These are phyloP conservation scores for Acyrthosiphon pisum DNA, from an alignment of 1,140 invertebrate genomes.

Conservation along the genomic window DNA sequence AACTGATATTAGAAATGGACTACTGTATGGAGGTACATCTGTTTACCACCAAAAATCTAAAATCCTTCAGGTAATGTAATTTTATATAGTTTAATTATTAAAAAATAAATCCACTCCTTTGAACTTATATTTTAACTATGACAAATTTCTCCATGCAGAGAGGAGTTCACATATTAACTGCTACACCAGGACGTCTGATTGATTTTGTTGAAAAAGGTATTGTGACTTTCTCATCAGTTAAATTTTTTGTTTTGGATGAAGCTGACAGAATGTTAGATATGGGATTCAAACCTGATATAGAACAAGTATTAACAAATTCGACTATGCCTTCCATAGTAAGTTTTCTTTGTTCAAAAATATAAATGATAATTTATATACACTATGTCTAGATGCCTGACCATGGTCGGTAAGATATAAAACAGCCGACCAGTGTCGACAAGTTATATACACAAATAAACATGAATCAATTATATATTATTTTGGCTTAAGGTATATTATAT, in stretches of 20 bases:
- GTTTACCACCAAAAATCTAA: constrained; percentile 58
- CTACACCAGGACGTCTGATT: constrained; percentile 88
- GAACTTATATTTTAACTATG: background rate
- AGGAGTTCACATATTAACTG: constrained; percentile 90
- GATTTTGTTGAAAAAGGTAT: constrained; percentile 82
- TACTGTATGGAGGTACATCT: constrained; percentile 87
- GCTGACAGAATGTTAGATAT: constrained; percentile 96
- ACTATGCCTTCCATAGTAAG: constrained; percentile 69
- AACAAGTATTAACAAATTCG: constrained; percentile 76
- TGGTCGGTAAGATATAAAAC: too few species aligned
- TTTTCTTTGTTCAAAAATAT: background rate
- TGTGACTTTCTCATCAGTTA: constrained; percentile 75
- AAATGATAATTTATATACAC: background rate
- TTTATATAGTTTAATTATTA: background rate
- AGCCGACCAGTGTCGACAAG: too few species aligned
- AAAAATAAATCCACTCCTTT: background rate
- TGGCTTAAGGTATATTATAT: too few species aligned
- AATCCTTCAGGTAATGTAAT: constrained; percentile 11
- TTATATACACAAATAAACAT: too few species aligned
- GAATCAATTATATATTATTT: too few species aligned
- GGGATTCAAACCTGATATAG: constrained; percentile 83
- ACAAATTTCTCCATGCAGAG: constrained; percentile 59
- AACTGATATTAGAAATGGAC: constrained; percentile 75
- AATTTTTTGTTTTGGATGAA: constrained; percentile 91
- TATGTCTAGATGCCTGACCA: too few species aligned